phyloP scores from a whole-genome alignment of 2,113 vertebrate species.

The Onychorhynchus coronatus region DNA sequence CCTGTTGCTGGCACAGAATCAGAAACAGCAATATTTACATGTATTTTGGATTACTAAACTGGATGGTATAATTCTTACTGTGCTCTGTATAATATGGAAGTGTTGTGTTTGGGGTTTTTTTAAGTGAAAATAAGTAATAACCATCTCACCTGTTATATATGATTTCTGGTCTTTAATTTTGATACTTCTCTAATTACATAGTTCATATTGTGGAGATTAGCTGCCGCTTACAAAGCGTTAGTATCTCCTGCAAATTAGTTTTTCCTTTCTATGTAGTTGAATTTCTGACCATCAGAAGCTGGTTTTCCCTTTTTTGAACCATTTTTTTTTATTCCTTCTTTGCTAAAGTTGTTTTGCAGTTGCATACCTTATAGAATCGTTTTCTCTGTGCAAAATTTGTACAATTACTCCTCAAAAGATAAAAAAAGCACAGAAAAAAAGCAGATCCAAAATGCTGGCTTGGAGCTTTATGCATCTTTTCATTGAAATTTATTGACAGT shows the following conservation, averaged over 20 bases:
- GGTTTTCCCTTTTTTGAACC: not conserved
- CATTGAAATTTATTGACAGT: not conserved
- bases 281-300: not conserved
- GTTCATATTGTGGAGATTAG: not conserved
- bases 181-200: not conserved
- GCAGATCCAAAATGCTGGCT: not conserved
- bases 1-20: not conserved
- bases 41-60: not conserved
- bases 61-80: not conserved
- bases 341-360: not conserved
- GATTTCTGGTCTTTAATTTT: not conserved
- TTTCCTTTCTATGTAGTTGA: not conserved
- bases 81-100: not conserved
- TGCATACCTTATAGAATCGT: not conserved
- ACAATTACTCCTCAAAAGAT: not conserved
- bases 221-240: not conserved
- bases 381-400: not conserved
- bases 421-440: not conserved
- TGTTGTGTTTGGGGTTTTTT: not conserved
- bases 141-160: not conserved
- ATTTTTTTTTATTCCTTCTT: not conserved
- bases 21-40: not conserved
- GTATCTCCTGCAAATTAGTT: not conserved
- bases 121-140: not conserved
- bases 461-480: not conserved